phyloP scores from a whole-genome alignment of 1,140 invertebrate genomes.

The Drosophila setifemur region DNA sequence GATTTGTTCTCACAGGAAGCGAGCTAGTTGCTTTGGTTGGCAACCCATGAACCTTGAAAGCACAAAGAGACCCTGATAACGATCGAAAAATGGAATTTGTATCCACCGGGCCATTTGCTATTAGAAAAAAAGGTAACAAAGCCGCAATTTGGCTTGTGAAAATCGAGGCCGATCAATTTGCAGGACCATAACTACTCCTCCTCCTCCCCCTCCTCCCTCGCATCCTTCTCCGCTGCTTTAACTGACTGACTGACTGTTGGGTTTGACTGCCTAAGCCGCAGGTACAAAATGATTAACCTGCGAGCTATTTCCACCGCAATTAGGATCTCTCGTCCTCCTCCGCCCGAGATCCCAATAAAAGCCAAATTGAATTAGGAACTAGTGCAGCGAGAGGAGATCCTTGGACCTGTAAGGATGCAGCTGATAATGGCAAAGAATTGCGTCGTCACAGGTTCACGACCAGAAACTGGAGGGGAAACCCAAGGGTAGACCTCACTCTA shows the following conservation, averaged over 20 bases:
- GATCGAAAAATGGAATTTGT: conserved; percentile 51
- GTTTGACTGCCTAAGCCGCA: conserved; percentile 78
- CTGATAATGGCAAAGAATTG: conserved; percentile 77
- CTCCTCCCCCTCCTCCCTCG: background rate
- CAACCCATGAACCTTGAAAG: conserved; percentile 60
- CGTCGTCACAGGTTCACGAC: conserved; percentile 69
- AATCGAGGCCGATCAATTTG: conserved; percentile 68
- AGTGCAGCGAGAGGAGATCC: conserved; percentile 43
- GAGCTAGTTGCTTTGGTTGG: conserved; percentile 29
- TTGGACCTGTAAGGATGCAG: conserved; percentile 38
- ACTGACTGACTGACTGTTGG: conserved; percentile 45
- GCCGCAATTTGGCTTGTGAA: conserved; percentile 66
- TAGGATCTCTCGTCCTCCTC: conserved; percentile 39
- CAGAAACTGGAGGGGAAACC: conserved; percentile 18
- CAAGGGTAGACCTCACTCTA: conserved; percentile 11
- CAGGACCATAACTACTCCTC: conserved; percentile 28
- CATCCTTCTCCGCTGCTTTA: conserved; percentile 10
- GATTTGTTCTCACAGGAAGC: conserved; percentile 72
- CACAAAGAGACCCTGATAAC: conserved; percentile 69
- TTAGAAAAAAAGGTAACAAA: conserved; percentile 58
- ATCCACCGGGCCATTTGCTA: conserved; percentile 38
- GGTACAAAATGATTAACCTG: conserved; percentile 77
- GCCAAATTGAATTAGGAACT: conserved; percentile 60
- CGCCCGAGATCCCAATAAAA: conserved; percentile 66
- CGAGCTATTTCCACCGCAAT: conserved; percentile 69